These are phyloP conservation scores for Endomychus coccineus DNA, from an alignment of 2,888 invertebrate species.

Conservation along the genomic window DNA sequence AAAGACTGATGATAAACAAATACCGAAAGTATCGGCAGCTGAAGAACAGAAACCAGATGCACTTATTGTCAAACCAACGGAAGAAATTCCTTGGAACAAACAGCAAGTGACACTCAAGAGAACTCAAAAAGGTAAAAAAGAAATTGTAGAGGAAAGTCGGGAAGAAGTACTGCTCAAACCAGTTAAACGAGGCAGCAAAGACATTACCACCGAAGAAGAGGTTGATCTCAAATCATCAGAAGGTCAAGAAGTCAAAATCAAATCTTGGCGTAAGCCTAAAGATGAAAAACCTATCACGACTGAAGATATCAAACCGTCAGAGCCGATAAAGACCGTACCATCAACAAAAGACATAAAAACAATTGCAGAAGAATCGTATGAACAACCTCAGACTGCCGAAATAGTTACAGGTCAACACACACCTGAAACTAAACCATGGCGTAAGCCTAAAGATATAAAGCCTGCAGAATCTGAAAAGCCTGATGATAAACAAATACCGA, in stretches of 20 bases:
- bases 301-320: too few relatives aligned
- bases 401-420: too few relatives aligned
- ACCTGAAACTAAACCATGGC: not conserved
- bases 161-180: slow-evolving; percentile 46
- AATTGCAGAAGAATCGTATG: slow-evolving; percentile 10
- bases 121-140: slow-evolving; percentile 39
- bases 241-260: too few relatives aligned
- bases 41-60: slow-evolving; percentile 6
- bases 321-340: too few relatives aligned
- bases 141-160: slow-evolving; percentile 39
- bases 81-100: too few relatives aligned
- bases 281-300: too few relatives aligned
- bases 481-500: slow-evolving; percentile 12
- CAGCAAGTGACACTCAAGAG: slow-evolving; percentile 51
- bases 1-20: slow-evolving; percentile 8
- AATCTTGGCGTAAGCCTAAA: too few relatives aligned
- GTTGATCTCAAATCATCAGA: too few relatives aligned
- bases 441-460: not conserved
- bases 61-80: too few relatives aligned
- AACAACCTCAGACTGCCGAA: too few relatives aligned
- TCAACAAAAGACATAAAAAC: slow-evolving; percentile 8
- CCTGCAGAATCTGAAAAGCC: slow-evolving; percentile 5
- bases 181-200: slow-evolving; percentile 2
- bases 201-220: too few relatives aligned
- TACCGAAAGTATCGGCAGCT: slow-evolving; percentile 11